phyloP scores from a whole-genome alignment of 2,888 invertebrate species.

The Thera britannica region DNA sequence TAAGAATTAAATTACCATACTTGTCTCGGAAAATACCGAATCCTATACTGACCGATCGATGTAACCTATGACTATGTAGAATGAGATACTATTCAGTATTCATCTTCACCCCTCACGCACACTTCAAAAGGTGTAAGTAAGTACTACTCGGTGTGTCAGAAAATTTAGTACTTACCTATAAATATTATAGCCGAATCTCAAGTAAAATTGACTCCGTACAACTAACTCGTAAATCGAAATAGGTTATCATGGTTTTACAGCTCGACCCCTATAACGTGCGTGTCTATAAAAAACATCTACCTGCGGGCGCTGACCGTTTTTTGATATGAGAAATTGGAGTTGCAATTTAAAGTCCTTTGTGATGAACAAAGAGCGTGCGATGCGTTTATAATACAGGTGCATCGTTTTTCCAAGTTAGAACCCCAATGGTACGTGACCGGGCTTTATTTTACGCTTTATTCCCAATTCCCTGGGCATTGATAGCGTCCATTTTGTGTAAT shows the following conservation, averaged over 20 bases:
- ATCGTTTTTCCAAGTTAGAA: conserved; percentile 70
- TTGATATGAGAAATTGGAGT: conserved; percentile 75
- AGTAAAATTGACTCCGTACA: conserved; percentile 7
- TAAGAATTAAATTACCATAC: conserved; percentile 48
- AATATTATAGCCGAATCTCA: background rate
- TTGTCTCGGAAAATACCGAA: conserved; percentile 22
- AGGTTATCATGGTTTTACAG: conserved; percentile 46
- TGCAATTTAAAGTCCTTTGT: conserved; percentile 82
- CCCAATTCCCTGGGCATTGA: conserved; percentile 65
- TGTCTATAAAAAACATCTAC: conserved; percentile 60
- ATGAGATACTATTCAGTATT: background rate
- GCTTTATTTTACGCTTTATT: conserved; percentile 70
- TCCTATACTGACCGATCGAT: conserved; percentile 2
- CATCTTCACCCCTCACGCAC: background rate
- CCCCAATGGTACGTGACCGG: conserved; percentile 69
- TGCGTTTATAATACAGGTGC: conserved; percentile 82
- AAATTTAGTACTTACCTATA: too few relatives aligned
- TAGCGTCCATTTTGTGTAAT: conserved; percentile 77
- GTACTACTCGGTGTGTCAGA: background rate
- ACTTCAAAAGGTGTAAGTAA: background rate
- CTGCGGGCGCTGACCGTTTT: conserved; percentile 63
- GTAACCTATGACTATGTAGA: background rate
- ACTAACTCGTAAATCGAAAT: conserved; percentile 43
- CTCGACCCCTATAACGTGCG: conserved; percentile 48
- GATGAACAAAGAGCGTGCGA: conserved; percentile 76